Evolutionary conservation across 2,888 invertebrate genomes (phyloP), one percentile per base, ranked within the genome.

Genomic region (Drosophila sordidula): DNA sequence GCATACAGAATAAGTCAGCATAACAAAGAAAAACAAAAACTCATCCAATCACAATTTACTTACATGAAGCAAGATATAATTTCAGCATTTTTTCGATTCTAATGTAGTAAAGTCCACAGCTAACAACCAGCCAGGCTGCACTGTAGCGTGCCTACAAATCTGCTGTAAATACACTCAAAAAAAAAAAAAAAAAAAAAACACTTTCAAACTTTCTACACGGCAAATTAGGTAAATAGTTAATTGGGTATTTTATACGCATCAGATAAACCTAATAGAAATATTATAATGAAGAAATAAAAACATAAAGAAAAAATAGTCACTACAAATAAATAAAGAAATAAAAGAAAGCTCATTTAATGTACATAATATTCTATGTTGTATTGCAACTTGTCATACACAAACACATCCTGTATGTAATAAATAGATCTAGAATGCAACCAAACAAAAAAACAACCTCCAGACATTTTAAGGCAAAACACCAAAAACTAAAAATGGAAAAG

Each of bases 211-310:
- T 44, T 47, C 38, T 14, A 68, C 25, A 51, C 54, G 51, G 50
- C 26, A 74, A 63, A 50, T 47, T 59, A 64, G 59, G 38, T 47
- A 57, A 67, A 55, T 56, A 71, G 59, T 39, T 51, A 49, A 74
- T 64, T 47, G 58, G 46, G 36, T 56, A 68, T 78, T 78, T 78
- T 74, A 68, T 78, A 78, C 74, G 78, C 75, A 72, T 69, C 58
- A 32, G 38, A 29, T 49, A 42, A 25, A 16, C 41, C 2, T 41
- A 47, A 32, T 44, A 14, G 8, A 14, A 34, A 54, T 22, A 32
- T 18, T 49, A 39, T 66, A 61, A 65, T 38, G 62, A 65, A 56
- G 39, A 50, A 36, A n/a, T 22, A 44, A 50, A 26, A 16, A n/a
- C 11, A 49, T 49, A 47, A 5, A 1, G 4, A 45, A 25, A 29